phyloP scores from a whole-genome alignment of 2,797 vertebrate species.

The Enteromius unitaeniatus region DNA sequence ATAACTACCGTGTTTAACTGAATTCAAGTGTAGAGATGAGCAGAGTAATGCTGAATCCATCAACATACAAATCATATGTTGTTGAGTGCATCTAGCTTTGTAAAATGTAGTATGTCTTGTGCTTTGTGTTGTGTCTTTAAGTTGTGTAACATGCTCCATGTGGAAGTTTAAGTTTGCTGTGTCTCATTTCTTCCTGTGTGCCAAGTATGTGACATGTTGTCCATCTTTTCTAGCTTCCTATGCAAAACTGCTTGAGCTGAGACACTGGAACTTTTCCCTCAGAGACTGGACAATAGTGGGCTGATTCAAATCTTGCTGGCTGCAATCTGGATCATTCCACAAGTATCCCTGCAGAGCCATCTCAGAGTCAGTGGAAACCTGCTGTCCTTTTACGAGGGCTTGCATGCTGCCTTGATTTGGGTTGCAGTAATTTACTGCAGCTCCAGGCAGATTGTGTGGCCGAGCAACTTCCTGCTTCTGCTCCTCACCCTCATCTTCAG shows the following conservation, averaged over 20 bases:
- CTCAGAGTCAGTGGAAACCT: slow-evolving; percentile 69
- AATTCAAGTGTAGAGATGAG: slow-evolving; percentile 29
- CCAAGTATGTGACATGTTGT: not conserved
- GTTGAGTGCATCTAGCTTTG: not conserved
- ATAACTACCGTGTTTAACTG: not conserved
- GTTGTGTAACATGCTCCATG: slow-evolving; percentile 39
- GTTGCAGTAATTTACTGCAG: slow-evolving; percentile 65
- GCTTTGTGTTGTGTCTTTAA: slow-evolving; percentile 19
- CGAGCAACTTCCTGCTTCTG: slow-evolving; percentile 49
- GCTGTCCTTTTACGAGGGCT: slow-evolving; percentile 36
- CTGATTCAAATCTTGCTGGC: slow-evolving; percentile 69
- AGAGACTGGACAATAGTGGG: slow-evolving; percentile 94
- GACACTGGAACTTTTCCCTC: slow-evolving; percentile 96
- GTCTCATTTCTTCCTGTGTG: slow-evolving; percentile 7
- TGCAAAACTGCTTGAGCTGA: slow-evolving; percentile 96
- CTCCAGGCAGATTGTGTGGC: slow-evolving; percentile 75
- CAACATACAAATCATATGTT: slow-evolving; percentile 9
- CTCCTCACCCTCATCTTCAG: slow-evolving; percentile 87
- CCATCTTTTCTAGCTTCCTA: slow-evolving; percentile 66
- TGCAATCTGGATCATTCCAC: slow-evolving; percentile 88
- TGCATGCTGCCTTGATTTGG: slow-evolving; percentile 22
- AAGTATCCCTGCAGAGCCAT: slow-evolving; percentile 87
- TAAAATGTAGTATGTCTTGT: slow-evolving; percentile 17
- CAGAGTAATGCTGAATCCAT: not conserved
- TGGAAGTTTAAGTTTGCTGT: slow-evolving; percentile 14